Conservation (phyloP, 2,888 invertebrate species). For the Candidula unifasciata region DNA sequence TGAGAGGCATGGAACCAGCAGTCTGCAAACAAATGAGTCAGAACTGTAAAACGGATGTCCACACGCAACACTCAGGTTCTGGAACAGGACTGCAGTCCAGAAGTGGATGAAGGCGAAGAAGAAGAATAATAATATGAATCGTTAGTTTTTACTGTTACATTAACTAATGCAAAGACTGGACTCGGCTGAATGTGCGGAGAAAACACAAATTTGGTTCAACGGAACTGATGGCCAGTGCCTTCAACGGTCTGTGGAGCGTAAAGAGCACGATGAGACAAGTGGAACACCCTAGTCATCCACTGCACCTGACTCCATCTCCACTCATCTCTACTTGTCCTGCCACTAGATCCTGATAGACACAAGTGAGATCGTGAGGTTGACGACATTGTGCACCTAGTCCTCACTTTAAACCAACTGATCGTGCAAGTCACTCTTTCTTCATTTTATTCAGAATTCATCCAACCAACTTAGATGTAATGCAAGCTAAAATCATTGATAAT, state of each 20-base stretch:
- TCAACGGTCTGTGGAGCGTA: conserved; percentile 3
- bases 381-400: neutral
- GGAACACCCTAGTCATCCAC: conserved; percentile 9
- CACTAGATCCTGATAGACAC: neutral
- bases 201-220: neutral
- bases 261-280: neutral
- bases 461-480: no score
- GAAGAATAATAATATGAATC: no score
- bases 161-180: no score
- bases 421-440: neutral
- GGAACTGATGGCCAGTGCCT: neutral
- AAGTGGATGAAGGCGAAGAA: no score
- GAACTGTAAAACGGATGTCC: no score
- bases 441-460: no score
- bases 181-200: neutral
- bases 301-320: conserved; percentile 5
- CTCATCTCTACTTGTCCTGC: neutral
- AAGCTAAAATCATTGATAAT: no score
- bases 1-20: no score
- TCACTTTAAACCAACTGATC: neutral
- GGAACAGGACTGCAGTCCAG: no score
- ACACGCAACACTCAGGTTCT: no score
- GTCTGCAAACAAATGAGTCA: no score
- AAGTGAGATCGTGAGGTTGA: neutral
- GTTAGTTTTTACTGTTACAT: no score